Evolutionary conservation across 2,797 vertebrate genomes (phyloP).

Genomic region (Falco concolor): DNA sequence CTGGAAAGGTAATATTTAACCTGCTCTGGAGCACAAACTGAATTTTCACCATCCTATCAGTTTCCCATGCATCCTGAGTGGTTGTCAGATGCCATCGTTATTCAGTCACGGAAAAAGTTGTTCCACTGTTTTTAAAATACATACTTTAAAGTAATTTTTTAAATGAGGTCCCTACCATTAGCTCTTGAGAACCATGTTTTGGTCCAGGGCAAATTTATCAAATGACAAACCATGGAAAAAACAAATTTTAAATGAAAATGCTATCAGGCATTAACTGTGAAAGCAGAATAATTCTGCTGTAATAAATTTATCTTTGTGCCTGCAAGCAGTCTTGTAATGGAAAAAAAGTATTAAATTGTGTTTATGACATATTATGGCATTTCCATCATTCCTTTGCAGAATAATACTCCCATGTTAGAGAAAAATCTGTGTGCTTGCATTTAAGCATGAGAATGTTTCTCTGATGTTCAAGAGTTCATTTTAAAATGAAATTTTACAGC

Average conservation of each 20-base stretch:
- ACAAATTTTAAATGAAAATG: neutral
- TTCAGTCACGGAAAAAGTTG: neutral
- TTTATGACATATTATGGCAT: neutral
- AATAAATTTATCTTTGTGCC: neutral
- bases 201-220: neutral
- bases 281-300: neutral
- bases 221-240: neutral
- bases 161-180: neutral
- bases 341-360: neutral
- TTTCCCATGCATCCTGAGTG: neutral
- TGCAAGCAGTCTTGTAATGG: neutral
- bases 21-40: neutral
- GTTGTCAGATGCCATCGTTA: rapidly evolving
- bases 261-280: neutral
- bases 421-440: neutral
- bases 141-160: neutral
- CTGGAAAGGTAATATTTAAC: neutral
- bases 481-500: neutral
- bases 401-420: neutral
- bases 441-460: neutral
- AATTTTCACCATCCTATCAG: neutral
- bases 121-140: neutral
- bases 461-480: neutral
- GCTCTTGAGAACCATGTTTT: neutral
- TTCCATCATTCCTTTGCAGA: neutral